These are phyloP conservation scores for Dasysyrphus albostriatus DNA, from an alignment of 2,888 invertebrate species.

Conservation along the genomic window DNA sequence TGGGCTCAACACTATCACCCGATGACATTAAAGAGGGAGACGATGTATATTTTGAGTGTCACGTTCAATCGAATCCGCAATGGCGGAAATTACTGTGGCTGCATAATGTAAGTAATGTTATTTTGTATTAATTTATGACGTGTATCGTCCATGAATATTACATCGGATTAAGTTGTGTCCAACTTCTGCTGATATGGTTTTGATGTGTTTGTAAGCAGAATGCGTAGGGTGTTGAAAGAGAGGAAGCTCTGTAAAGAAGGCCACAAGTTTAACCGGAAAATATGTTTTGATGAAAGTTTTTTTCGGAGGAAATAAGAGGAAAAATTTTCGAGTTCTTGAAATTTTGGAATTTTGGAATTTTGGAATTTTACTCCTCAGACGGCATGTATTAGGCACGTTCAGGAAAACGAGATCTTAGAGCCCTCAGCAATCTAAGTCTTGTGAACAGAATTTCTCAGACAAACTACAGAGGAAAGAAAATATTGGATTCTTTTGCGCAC, in stretches of 20 bases:
- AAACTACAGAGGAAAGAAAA: no score
- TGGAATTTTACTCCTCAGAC: no score
- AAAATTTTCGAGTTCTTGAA: no score
- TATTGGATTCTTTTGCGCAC: no score
- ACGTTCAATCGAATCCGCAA: constrained; percentile 94
- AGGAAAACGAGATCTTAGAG: no score
- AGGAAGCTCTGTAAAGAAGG: neutral
- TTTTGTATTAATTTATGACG: constrained; percentile 36
- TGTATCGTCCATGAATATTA: constrained; percentile 14
- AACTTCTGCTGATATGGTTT: neutral
- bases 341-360: no score
- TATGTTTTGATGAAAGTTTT: no score
- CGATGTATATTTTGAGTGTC: constrained; percentile 96
- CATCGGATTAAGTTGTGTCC: neutral
- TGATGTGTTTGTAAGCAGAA: neutral
- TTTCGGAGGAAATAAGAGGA: no score
- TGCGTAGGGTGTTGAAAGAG: neutral
- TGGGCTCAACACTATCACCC: constrained; percentile 93
- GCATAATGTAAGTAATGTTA: constrained; percentile 90
- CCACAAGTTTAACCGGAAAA: neutral
- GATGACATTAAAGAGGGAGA: constrained; percentile 96
- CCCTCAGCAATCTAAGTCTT: no score
- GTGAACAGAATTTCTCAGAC: no score
- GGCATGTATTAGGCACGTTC: no score
- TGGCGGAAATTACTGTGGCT: constrained; percentile 94